These are phyloP conservation scores for Myodes glareolus DNA, from an alignment of 2,113 vertebrate genomes.

Conservation along the genomic window DNA sequence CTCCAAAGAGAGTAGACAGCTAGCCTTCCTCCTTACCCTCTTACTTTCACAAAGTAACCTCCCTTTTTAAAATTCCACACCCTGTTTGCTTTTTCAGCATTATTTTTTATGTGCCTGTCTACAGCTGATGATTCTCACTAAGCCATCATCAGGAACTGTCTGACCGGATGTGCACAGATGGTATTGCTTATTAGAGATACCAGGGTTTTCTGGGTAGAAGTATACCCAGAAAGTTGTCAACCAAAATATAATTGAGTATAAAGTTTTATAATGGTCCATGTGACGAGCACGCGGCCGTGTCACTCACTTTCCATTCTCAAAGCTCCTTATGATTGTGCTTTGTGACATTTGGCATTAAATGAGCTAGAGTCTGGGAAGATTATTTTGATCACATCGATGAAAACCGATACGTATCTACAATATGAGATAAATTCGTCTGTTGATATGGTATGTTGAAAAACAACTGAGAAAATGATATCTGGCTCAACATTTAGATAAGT, in stretches of 20 bases:
- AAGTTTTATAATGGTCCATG: neutral
- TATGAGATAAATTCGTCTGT: neutral
- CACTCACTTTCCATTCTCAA: neutral
- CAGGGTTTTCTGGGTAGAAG: neutral
- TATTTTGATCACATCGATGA: neutral
- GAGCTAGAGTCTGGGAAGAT: neutral
- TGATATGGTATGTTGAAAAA: neutral
- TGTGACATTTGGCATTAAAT: neutral
- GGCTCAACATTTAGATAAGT: neutral
- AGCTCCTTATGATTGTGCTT: neutral
- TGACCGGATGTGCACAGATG: neutral
- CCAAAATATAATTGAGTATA: neutral
- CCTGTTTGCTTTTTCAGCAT: neutral
- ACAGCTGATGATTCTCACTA: constrained; percentile 39
- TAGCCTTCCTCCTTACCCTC: neutral
- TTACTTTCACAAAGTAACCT: neutral
- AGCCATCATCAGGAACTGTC: neutral
- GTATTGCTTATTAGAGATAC: neutral
- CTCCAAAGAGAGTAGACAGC: neutral
- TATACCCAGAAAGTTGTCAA: neutral
- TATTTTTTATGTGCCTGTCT: constrained; percentile 51
- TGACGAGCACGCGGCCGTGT: neutral
- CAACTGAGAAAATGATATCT: neutral
- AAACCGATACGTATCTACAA: neutral
- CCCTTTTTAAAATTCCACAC: constrained; percentile 21